phyloP scores from a whole-genome alignment of 2,888 invertebrate species.

The Temnothorax rugatulus region DNA sequence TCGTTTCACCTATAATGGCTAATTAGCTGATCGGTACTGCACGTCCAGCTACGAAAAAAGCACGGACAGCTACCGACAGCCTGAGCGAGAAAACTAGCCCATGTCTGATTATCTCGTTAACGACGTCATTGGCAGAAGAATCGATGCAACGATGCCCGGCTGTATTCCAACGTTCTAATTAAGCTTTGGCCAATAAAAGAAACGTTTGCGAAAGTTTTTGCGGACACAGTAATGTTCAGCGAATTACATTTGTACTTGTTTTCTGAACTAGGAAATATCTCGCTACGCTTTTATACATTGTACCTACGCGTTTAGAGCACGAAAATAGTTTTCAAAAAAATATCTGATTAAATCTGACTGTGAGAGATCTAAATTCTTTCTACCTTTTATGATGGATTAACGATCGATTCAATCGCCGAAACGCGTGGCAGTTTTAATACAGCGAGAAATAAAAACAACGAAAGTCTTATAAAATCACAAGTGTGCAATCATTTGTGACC shows the following conservation, averaged over 20 bases:
- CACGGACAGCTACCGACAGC: conserved; percentile 44
- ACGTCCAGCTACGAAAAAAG: conserved; percentile 44
- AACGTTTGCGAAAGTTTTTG: conserved; percentile 32
- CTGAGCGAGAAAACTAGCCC: conserved; percentile 54
- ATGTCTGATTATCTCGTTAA: conserved; percentile 69
- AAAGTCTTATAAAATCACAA: conserved; percentile 15
- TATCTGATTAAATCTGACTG: not conserved
- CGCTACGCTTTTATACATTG: too few relatives aligned
- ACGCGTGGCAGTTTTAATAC: not conserved
- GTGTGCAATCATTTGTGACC: conserved; percentile 45
- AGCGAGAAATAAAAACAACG: conserved; percentile 38
- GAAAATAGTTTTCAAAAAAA: not conserved
- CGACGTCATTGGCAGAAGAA: conserved; percentile 55
- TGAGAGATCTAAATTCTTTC: not conserved
- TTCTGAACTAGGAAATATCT: conserved; percentile 3
- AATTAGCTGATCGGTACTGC: conserved; percentile 67
- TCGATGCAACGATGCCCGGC: conserved; percentile 29
- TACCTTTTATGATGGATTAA: not conserved
- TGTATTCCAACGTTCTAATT: conserved; percentile 36
- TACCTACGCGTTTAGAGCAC: too few relatives aligned
- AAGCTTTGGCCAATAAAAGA: conserved; percentile 40
- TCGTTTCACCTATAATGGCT: conserved; percentile 53
- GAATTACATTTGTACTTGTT: not conserved
- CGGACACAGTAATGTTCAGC: not conserved
- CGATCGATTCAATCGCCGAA: not conserved